These are phyloP conservation scores for Diphyllodes magnificus DNA, from an alignment of 2,113 vertebrate species.

Conservation along the genomic window DNA sequence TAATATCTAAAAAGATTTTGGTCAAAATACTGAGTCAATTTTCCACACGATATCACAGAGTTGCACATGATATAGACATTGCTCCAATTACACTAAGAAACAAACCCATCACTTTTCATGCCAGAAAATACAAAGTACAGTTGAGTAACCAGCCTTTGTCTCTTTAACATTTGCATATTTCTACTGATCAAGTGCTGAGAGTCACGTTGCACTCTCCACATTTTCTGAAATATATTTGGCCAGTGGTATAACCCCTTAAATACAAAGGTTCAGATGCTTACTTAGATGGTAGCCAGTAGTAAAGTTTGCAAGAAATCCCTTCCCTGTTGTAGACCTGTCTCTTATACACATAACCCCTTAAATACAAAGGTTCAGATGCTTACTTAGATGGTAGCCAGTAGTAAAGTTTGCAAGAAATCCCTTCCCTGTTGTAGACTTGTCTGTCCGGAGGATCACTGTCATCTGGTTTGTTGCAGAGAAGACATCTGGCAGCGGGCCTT, in stretches of 20 bases:
- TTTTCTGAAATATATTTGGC: neutral
- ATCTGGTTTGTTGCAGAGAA: constrained; percentile 86
- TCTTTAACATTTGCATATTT: neutral
- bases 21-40: neutral
- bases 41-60: neutral
- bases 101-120: neutral
- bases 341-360: neutral
- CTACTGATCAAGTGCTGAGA: neutral
- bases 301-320: constrained; percentile 90
- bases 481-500: constrained; percentile 72
- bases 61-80: neutral
- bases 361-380: neutral
- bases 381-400: constrained; percentile 78
- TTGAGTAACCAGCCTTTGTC: neutral
- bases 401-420: constrained; percentile 93
- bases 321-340: neutral
- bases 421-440: neutral
- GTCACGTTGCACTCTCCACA: neutral
- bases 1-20: neutral
- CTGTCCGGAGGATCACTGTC: constrained; percentile 76
- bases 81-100: neutral
- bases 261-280: neutral
- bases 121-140: neutral
- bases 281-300: constrained; percentile 81
- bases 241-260: neutral